These are phyloP conservation scores for Micromesistius poutassou DNA, from an alignment of 2,797 vertebrate genomes.

Conservation along the genomic window DNA sequence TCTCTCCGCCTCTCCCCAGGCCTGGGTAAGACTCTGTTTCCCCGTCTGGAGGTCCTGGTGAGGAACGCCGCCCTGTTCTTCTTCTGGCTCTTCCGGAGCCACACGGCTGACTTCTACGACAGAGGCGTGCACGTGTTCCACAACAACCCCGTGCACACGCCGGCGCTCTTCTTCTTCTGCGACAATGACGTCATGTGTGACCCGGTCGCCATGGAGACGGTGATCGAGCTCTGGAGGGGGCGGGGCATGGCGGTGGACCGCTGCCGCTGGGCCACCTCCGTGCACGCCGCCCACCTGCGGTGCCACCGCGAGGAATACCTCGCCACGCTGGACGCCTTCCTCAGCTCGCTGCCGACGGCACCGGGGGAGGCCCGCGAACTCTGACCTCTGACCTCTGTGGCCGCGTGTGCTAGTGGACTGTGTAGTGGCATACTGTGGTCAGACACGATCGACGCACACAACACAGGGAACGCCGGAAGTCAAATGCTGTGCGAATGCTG, in stretches of 20 bases:
- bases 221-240: slow-evolving; percentile 54
- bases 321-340: slow-evolving; percentile 56
- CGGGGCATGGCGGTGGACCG: slow-evolving; percentile 56
- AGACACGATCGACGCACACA: too few species aligned
- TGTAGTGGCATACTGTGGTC: too few species aligned
- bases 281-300: slow-evolving; percentile 65
- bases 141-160: slow-evolving; percentile 50
- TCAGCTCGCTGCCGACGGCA: slow-evolving; percentile 53
- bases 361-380: slow-evolving; percentile 5
- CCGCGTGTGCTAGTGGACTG: too few species aligned
- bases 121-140: slow-evolving; percentile 47
- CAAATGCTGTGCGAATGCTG: too few species aligned
- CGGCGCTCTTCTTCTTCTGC: slow-evolving; percentile 70
- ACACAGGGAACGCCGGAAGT: too few species aligned
- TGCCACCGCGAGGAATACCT: slow-evolving; percentile 69
- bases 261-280: slow-evolving; percentile 68
- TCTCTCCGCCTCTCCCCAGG: slow-evolving; percentile 45
- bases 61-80: slow-evolving; percentile 53
- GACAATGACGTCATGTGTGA: slow-evolving; percentile 66
- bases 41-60: slow-evolving; percentile 48
- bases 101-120: slow-evolving; percentile 52
- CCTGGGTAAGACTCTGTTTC: slow-evolving; percentile 54
- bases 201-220: slow-evolving; percentile 28
- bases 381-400: too few species aligned
- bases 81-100: slow-evolving; percentile 64